phyloP scores from a whole-genome alignment of 2,113 vertebrate genomes.

The Pyrgilauda ruficollis region DNA sequence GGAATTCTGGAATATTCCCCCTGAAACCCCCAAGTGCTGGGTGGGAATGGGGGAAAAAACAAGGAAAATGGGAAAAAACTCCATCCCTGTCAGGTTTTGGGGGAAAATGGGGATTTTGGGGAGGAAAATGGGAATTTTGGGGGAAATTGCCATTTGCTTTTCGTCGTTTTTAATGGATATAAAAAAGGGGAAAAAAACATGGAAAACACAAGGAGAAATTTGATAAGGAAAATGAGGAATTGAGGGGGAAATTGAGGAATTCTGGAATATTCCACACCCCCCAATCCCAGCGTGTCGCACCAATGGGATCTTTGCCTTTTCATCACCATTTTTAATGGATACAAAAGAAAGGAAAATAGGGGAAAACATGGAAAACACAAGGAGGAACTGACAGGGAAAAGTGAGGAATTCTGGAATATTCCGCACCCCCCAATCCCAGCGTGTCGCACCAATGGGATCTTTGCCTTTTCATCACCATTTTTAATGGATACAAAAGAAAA shows the following conservation, averaged over 20 bases:
- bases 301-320: neutral
- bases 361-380: neutral
- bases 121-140: neutral
- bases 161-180: rapidly evolving
- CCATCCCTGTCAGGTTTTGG: neutral
- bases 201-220: neutral
- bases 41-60: neutral
- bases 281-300: too few species aligned
- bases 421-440: neutral
- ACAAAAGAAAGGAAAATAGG: neutral
- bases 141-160: neutral
- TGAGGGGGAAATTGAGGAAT: neutral
- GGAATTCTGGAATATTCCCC: too few species aligned
- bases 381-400: neutral
- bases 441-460: neutral
- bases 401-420: neutral
- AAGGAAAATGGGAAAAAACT: neutral
- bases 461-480: neutral
- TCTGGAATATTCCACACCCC: neutral
- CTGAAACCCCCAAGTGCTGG: neutral
- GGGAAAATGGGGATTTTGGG: neutral
- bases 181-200: neutral
- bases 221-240: neutral
- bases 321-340: neutral
- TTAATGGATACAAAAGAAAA: conserved; percentile 11